Conservation (phyloP, 2,888 invertebrate genomes). For the Bedellia somnulentella region DNA sequence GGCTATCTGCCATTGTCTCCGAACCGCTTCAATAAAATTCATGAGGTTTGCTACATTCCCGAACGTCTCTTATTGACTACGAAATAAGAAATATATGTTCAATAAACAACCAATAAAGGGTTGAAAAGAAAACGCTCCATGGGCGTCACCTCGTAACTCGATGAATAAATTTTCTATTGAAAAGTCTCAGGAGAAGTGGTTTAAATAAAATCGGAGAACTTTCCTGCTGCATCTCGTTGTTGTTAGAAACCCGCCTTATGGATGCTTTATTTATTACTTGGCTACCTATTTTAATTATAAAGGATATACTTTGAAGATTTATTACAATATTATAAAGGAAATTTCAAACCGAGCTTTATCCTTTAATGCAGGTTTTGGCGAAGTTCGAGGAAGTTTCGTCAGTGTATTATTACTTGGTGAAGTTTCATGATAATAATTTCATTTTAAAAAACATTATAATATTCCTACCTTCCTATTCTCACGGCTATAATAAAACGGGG, state of each 20-base stretch:
- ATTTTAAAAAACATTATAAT: too few species aligned
- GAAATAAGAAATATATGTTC: constrained; percentile 19
- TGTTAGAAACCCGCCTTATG: constrained; percentile 11
- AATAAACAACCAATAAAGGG: constrained; percentile 19
- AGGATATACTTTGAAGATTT: constrained; percentile 20
- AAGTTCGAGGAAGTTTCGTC: too few species aligned
- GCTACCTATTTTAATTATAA: constrained; percentile 24
- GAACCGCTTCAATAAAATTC: constrained; percentile 25
- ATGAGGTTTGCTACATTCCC: constrained; percentile 29
- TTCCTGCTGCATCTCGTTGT: constrained; percentile 12
- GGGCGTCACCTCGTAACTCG: too few species aligned
- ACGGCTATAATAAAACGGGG: too few species aligned
- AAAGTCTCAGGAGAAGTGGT: neutral
- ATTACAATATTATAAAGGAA: constrained; percentile 11
- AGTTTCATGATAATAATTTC: too few species aligned
- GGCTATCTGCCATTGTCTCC: constrained; percentile 10
- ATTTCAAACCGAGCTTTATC: neutral
- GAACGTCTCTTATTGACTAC: constrained; percentile 21
- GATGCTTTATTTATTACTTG: constrained; percentile 21
- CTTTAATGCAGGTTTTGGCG: too few species aligned
- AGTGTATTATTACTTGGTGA: too few species aligned
- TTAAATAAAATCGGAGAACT: too few species aligned
- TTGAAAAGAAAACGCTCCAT: constrained; percentile 14
- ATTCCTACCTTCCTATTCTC: too few species aligned
- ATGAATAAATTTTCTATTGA: constrained; percentile 4